Conservation (phyloP, 2,113 vertebrate species). For the Entosphenus tridentatus region DNA sequence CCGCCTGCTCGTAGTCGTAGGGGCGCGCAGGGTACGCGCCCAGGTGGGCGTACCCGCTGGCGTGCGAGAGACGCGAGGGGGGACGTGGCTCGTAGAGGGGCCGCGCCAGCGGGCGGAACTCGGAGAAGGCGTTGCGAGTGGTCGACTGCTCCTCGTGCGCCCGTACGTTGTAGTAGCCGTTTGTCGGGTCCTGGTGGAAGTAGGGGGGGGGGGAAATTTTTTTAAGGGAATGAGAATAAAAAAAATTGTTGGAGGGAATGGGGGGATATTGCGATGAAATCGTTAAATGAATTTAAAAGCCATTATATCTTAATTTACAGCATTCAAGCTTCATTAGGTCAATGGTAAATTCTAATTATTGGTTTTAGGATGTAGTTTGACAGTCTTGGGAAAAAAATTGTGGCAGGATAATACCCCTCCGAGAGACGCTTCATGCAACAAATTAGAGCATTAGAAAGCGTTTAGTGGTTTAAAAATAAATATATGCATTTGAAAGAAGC, state of each 20-base stretch:
- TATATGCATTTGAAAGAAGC: no score
- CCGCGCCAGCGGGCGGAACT: slow-evolving; percentile 37
- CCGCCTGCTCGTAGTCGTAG: slow-evolving; percentile 29
- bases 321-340: no score
- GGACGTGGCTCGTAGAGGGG: slow-evolving; percentile 56
- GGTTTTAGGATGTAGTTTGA: no score
- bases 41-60: slow-evolving; percentile 64
- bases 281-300: no score
- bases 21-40: slow-evolving; percentile 42
- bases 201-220: background rate
- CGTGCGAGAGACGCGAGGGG: slow-evolving; percentile 51
- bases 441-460: no score
- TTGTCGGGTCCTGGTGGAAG: slow-evolving; percentile 52
- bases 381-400: no score
- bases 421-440: no score
- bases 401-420: no score
- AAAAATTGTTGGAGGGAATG: background rate
- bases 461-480: no score
- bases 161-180: slow-evolving; percentile 80
- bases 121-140: slow-evolving; percentile 28
- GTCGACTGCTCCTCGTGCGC: slow-evolving; percentile 52
- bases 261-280: no score
- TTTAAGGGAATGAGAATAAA: background rate
- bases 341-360: no score
- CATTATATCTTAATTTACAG: no score